A percentile compares a stretch with the other conserved stretches of the same genome.
Conservation (phyloP, 2,113 vertebrate genomes). For the Serilophus lunatus region DNA sequence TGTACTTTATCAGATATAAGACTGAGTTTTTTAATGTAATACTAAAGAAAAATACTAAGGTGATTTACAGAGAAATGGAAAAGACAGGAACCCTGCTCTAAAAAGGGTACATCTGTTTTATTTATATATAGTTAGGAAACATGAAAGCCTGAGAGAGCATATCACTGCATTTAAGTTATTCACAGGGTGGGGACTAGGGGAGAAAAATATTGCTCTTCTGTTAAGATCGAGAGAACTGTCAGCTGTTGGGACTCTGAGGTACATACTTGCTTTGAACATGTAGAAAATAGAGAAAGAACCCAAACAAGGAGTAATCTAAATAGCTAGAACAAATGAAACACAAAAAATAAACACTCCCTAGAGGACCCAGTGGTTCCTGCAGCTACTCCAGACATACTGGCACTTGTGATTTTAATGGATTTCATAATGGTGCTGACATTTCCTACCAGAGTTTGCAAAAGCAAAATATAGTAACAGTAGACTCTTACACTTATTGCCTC, state of each 20-base stretch:
- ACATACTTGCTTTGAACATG: constrained; percentile 19
- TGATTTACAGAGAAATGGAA: not conserved
- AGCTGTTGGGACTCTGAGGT: not conserved
- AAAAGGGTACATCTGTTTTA: not conserved
- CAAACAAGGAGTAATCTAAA: constrained; percentile 29
- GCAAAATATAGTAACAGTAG: not conserved
- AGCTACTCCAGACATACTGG: not conserved
- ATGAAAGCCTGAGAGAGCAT: not conserved
- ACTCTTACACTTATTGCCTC: not conserved
- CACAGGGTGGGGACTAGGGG: not conserved
- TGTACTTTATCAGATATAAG: not conserved
- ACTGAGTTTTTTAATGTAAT: not conserved
- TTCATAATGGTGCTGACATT: constrained; percentile 1
- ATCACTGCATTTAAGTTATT: not conserved
- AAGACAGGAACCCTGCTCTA: not conserved
- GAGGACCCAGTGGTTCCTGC: not conserved
- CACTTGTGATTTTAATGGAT: constrained; percentile 41
- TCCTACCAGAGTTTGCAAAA: not conserved
- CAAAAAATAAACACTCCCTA: constrained; percentile 28
- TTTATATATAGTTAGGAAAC: not conserved
- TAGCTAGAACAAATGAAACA: constrained; percentile 44
- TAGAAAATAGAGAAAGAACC: not conserved
- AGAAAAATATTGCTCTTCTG: not conserved
- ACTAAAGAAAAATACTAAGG: not conserved
- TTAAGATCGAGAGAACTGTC: constrained; percentile 29